Evolutionary conservation across 2,113 vertebrate species (phyloP).

Genomic region (Lepus americanus): DNA sequence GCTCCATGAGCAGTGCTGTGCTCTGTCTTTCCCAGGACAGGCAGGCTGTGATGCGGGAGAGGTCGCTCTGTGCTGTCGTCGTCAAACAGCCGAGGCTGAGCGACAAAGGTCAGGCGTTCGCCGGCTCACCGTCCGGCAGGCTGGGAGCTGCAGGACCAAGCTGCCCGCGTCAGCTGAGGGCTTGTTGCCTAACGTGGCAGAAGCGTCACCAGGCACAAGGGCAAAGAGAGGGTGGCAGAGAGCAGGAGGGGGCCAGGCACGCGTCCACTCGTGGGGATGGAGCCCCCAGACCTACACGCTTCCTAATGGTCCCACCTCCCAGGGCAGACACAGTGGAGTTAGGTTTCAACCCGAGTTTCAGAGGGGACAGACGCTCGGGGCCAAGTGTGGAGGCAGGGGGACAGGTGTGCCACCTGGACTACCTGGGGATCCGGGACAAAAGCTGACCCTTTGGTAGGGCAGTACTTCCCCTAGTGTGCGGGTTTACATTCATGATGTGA

Average conservation of each 20-base stretch:
- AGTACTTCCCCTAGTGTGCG: no score
- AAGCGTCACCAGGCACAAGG: neutral
- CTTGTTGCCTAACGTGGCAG: neutral
- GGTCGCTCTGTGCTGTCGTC: no score
- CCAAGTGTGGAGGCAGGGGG: no score
- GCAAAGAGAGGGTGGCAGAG: no score
- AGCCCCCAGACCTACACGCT: neutral
- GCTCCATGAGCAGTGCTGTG: neutral
- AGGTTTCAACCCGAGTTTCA: no score
- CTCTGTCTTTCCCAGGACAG: neutral
- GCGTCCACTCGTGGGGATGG: neutral
- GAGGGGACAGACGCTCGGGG: no score
- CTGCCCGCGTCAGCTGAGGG: neutral
- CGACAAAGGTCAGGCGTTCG: no score
- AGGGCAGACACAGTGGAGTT: neutral
- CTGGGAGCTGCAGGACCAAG: neutral
- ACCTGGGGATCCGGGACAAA: no score
- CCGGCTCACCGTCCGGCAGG: neutral
- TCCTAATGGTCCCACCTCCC: neutral
- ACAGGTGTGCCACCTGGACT: no score
- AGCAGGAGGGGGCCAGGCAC: neutral
- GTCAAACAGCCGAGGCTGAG: no score
- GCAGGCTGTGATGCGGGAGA: neutral
- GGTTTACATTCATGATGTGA: no score
- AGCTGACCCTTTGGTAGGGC: no score